Conservation (phyloP, 1,140 invertebrate species). For the Bombus consobrinus region DNA sequence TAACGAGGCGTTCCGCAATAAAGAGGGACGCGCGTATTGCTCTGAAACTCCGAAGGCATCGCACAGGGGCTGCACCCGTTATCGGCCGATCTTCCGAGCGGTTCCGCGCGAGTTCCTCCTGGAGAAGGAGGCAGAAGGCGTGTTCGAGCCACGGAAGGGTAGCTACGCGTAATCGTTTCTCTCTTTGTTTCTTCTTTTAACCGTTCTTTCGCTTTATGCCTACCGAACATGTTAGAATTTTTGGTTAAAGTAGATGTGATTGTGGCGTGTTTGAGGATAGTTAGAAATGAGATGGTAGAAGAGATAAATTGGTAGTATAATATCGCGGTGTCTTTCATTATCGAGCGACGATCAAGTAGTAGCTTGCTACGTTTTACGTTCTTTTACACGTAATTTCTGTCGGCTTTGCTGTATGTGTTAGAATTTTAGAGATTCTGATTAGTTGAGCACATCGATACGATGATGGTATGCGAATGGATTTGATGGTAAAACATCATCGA, state of each 20-base stretch:
- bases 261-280: too few species aligned
- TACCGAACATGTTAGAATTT: background rate
- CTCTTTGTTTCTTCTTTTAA: slow-evolving; percentile 18
- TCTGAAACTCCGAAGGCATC: slow-evolving; percentile 59
- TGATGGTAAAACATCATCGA: background rate
- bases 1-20: slow-evolving; percentile 71
- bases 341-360: background rate
- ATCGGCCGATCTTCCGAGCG: slow-evolving; percentile 67
- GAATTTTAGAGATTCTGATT: too few species aligned
- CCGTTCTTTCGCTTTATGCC: background rate
- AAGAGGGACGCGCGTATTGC: slow-evolving; percentile 60
- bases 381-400: too few species aligned
- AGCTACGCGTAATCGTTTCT: slow-evolving; percentile 42
- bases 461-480: too few species aligned
- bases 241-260: background rate
- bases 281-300: background rate
- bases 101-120: slow-evolving; percentile 55
- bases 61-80: slow-evolving; percentile 62
- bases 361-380: background rate
- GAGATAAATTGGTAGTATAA: background rate
- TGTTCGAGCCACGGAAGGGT: slow-evolving; percentile 53
- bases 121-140: slow-evolving; percentile 29
- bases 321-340: background rate
- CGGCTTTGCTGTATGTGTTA: too few species aligned
- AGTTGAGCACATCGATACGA: too few species aligned